Conservation (phyloP, 2,113 vertebrate species). For the Pontoporia blainvillei region DNA sequence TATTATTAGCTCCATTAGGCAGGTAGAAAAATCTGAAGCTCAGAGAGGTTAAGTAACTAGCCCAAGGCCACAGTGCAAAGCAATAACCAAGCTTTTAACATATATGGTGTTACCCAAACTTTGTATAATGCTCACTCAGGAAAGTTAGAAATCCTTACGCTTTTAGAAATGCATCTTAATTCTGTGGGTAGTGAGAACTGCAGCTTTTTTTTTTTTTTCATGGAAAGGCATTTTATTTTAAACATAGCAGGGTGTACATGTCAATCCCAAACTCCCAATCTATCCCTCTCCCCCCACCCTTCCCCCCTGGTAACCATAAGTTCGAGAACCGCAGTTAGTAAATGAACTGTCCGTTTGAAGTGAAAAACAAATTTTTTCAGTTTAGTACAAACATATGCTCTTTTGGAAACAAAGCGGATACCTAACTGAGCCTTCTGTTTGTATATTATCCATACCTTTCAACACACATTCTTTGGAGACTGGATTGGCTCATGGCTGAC, state of each 20-base stretch:
- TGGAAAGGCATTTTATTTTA: neutral
- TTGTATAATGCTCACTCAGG: neutral
- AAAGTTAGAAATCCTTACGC: neutral
- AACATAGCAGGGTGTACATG: neutral
- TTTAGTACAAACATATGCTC: neutral
- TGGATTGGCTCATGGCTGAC: neutral
- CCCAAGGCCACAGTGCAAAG: neutral
- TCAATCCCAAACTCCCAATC: neutral
- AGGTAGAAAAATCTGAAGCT: neutral
- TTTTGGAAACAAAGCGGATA: slow-evolving; percentile 21
- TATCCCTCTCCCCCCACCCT: neutral
- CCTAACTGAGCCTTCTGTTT: neutral
- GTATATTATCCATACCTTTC: neutral
- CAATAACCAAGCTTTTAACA: neutral
- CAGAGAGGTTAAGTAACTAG: neutral
- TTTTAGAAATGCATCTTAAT: neutral
- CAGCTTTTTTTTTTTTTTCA: neutral
- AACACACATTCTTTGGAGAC: neutral
- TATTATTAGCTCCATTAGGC: neutral
- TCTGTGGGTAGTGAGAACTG: neutral
- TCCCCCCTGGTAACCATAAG: neutral
- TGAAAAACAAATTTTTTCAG: neutral
- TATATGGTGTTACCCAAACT: neutral
- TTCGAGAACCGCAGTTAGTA: neutral
- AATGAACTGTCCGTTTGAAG: neutral